Conservation (phyloP, 2,797 vertebrate genomes). For the Myotis findleyi region DNA sequence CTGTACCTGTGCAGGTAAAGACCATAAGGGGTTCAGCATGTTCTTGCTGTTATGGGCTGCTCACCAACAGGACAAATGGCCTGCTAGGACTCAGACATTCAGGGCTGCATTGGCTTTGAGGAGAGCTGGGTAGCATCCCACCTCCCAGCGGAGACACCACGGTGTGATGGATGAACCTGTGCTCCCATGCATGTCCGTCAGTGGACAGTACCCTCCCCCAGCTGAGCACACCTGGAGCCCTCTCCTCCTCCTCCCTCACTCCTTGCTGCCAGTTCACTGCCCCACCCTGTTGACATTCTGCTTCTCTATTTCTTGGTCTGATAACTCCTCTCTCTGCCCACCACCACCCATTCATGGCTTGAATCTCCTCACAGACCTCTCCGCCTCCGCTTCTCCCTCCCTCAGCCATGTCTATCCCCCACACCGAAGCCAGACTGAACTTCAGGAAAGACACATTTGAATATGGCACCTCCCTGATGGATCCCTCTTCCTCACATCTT, state of each 20-base stretch:
- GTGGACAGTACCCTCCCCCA: not conserved
- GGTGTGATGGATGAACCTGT: not conserved
- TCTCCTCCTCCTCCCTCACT: not conserved
- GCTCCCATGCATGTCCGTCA: not conserved
- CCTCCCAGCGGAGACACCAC: not conserved
- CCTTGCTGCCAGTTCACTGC: accelerated
- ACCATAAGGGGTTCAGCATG: not conserved
- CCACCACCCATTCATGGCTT: not conserved
- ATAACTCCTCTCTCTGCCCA: not conserved
- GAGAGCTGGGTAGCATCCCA: not conserved
- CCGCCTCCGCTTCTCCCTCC: not conserved
- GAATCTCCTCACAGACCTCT: not conserved
- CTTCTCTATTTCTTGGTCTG: not conserved
- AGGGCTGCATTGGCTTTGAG: not conserved
- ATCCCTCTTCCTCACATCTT: not conserved
- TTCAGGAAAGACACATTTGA: not conserved
- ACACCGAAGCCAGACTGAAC: not conserved
- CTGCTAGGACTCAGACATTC: not conserved
- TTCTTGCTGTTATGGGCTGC: not conserved
- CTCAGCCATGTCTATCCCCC: not conserved
- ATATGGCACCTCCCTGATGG: accelerated
- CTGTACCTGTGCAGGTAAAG: not conserved
- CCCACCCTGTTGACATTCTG: not conserved
- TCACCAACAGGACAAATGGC: accelerated
- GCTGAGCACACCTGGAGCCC: not conserved